A percentile compares a stretch with the other conserved stretches of the same genome.
Evolutionary conservation across 2,888 invertebrate genomes (phyloP).

Genomic region (Watsonalla cultraria): DNA sequence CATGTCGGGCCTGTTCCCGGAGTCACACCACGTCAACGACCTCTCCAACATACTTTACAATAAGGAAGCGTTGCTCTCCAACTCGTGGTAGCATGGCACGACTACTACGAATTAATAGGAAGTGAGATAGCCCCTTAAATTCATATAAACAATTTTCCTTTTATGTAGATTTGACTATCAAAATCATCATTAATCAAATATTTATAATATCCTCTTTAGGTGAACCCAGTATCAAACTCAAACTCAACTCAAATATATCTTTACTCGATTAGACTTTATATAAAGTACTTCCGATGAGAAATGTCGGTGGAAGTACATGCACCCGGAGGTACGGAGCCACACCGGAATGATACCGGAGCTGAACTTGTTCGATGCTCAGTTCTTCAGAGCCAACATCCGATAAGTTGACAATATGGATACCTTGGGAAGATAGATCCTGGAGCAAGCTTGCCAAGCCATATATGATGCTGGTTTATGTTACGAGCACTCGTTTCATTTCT

Average conservation of each 20-base stretch:
- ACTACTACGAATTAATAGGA: no score
- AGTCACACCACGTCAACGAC: no score
- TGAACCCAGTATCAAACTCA: conserved; percentile 82
- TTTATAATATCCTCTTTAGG: conserved; percentile 16
- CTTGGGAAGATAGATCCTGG: conserved; percentile 84
- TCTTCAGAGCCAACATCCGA: conserved; percentile 83
- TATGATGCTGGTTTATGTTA: conserved; percentile 79
- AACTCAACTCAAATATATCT: no score
- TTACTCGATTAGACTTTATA: no score
- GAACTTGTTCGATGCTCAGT: conserved; percentile 82
- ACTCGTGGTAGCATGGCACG: no score
- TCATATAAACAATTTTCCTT: no score
- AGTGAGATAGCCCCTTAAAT: no score
- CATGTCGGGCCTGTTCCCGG: no score
- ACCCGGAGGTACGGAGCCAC: conserved; percentile 73
- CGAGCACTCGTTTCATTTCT: no score
- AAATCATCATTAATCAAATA: not conserved
- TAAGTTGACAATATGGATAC: conserved; percentile 66
- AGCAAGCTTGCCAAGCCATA: conserved; percentile 84
- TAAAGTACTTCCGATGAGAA: conserved; percentile 79
- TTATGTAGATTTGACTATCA: no score
- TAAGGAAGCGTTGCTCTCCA: no score
- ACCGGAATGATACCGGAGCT: conserved; percentile 81
- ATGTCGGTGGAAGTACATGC: conserved; percentile 47
- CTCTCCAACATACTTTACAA: no score